A percentile compares a stretch with the other conserved stretches of the same genome.
Evolutionary conservation across 2,797 vertebrate species (phyloP).

Genomic region (Bufotes viridis): DNA sequence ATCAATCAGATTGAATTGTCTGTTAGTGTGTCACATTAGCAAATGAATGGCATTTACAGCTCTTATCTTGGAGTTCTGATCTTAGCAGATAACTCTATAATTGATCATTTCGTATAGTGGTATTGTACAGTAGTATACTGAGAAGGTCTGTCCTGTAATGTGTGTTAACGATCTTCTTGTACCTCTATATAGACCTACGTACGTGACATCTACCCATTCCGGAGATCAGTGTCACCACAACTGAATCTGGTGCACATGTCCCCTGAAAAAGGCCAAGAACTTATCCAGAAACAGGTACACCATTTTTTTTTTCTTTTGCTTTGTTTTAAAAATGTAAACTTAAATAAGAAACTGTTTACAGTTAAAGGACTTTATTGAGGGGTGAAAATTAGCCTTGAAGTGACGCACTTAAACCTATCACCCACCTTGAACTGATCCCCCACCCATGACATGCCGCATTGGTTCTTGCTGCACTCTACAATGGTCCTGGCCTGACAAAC

Average conservation of each 20-base stretch:
- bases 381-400: too few relatives aligned
- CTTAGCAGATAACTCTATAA: too few relatives aligned
- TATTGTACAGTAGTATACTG: too few relatives aligned
- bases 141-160: neutral
- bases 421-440: too few relatives aligned
- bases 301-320: neutral
- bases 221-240: conserved; percentile 96
- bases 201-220: conserved; percentile 97
- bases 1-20: neutral
- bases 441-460: too few relatives aligned
- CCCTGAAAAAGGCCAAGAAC: conserved; percentile 96
- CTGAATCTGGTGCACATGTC: conserved; percentile 97
- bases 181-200: conserved; percentile 86
- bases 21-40: neutral
- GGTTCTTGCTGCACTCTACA: too few relatives aligned
- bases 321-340: neutral
- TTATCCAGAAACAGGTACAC: conserved; percentile 96
- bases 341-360: too few relatives aligned
- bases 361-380: too few relatives aligned
- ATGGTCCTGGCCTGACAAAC: too few relatives aligned
- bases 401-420: too few relatives aligned
- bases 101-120: too few relatives aligned
- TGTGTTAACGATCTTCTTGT: neutral
- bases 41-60: neutral
- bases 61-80: neutral